Evolutionary conservation across 2,888 invertebrate genomes (phyloP), one percentile per base, ranked within the genome.

Genomic region (Podabrus alpinus): DNA sequence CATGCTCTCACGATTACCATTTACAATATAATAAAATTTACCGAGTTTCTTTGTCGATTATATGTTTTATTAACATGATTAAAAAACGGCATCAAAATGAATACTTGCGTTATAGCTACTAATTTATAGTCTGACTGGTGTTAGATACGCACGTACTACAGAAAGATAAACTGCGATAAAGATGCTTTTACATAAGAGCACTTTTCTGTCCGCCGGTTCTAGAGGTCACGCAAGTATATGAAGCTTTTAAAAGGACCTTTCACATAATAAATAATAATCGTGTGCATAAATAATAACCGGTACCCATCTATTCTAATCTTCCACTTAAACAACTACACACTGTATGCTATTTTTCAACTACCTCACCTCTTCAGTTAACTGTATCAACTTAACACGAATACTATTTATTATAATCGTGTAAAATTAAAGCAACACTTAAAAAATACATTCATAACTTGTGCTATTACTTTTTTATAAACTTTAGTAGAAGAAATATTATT

Each of bases 81-180:
- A 79, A 81, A 80, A 80, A 82, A 82, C 79, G 78, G 79, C 78
- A 80, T 80, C 79, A 80, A 80, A 81, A 80, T 77, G 80, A 80
- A 81, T 78, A 77, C 80, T 77, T 71, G 80, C 81, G 73, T 73
- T 78, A 81, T 81, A 73, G 80, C 76, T 78, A 80, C 74, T 78
- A 81, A 83, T 84, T 84, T 84, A 84, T 83, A 81, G 82, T 79
- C 80, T 81, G 82, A 81, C 81, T 82, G 80, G 82, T 79, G 82
- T 81, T 82, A 83, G 83, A 84, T 84, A 84, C 82, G 84, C 83
- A 83, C 83, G 83, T 84, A 83, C 79, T 79, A 81, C 81, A 79
- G 66, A 80, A 78, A 80, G 82, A 82, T 82, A 82, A 84, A 84
- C 79, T 79, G 77, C 79, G 83, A 83, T 83, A 83, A 83, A 81